phyloP scores from a whole-genome alignment of 2,113 vertebrate species.

The Macquaria ambigua region DNA sequence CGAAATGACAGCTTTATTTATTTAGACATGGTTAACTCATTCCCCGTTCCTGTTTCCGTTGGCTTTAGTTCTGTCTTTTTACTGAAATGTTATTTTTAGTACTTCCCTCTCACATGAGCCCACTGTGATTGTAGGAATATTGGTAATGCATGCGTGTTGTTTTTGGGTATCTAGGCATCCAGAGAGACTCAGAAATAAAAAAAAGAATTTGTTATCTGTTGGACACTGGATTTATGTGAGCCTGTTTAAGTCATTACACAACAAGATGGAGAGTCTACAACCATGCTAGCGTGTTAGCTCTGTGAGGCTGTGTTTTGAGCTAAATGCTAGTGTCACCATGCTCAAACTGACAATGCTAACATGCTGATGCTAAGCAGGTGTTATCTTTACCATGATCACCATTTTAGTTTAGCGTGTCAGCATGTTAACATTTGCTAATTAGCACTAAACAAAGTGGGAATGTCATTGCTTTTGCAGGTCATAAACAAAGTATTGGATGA shows the following conservation, averaged over 20 bases:
- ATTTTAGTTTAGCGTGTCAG: too few species aligned
- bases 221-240: background rate
- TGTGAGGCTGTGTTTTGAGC: background rate
- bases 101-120: background rate
- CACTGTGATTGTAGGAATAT: background rate
- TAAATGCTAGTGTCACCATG: background rate
- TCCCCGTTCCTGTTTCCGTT: conserved; percentile 11
- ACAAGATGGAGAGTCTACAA: background rate
- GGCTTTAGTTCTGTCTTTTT: background rate
- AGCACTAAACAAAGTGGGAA: background rate
- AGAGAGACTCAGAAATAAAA: too few species aligned
- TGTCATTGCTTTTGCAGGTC: background rate
- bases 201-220: too few species aligned
- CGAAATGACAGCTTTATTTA: background rate
- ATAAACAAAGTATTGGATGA: too few species aligned
- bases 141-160: background rate
- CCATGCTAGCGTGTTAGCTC: background rate
- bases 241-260: background rate
- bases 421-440: background rate
- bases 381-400: background rate
- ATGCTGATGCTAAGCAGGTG: too few species aligned
- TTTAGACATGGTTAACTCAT: background rate
- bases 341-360: too few species aligned
- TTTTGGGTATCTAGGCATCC: background rate
- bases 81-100: background rate